phyloP scores from a whole-genome alignment of 2,113 vertebrate species.

The Prionailurus bengalensis region DNA sequence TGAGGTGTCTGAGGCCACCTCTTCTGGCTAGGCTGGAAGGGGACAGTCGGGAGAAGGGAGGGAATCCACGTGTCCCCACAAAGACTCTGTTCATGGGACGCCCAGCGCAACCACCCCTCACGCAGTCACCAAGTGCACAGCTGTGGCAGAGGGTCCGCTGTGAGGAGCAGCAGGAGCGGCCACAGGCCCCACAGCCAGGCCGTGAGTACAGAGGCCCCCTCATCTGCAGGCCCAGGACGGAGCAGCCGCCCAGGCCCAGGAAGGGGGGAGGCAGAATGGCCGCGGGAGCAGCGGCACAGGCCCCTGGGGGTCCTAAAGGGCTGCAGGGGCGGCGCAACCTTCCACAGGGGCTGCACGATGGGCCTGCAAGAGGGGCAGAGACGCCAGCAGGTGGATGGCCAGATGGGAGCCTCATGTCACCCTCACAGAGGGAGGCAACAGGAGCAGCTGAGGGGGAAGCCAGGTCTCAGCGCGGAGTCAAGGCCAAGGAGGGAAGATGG shows the following conservation, averaged over 20 bases:
- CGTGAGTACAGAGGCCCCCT: rapidly evolving
- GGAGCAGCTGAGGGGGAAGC: background rate
- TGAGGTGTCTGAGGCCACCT: background rate
- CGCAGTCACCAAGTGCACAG: background rate
- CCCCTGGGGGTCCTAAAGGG: background rate
- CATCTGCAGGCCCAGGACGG: background rate
- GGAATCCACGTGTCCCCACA: background rate
- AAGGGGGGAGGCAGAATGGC: background rate
- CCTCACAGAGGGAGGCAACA: rapidly evolving
- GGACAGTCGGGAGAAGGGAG: too few relatives aligned
- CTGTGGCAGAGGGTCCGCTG: background rate
- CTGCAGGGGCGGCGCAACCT: rapidly evolving
- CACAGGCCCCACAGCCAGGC: background rate
- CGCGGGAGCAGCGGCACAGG: rapidly evolving
- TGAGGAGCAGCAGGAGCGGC: background rate
- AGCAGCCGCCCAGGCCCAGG: background rate
- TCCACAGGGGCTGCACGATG: rapidly evolving
- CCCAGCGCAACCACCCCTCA: background rate
- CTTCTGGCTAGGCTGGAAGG: background rate
- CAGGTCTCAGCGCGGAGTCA: background rate
- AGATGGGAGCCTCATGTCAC: rapidly evolving
- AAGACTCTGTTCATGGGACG: background rate
- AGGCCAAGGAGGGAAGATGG: background rate
- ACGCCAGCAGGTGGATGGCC: rapidly evolving
- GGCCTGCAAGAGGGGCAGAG: background rate